Conservation (phyloP, 2,888 invertebrate species). For the Itoplectis maculator region DNA sequence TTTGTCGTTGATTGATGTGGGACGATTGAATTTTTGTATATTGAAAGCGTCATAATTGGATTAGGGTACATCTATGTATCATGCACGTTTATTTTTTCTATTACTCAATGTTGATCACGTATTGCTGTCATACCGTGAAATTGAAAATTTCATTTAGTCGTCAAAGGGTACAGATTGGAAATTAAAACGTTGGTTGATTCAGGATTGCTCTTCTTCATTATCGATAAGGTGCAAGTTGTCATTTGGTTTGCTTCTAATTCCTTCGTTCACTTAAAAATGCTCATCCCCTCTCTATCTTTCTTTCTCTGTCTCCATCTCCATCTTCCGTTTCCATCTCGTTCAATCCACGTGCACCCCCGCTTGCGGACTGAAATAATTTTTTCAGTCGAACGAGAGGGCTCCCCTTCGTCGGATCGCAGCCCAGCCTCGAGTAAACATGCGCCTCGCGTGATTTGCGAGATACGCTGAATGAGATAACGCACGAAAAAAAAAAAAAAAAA, state of each 20-base stretch:
- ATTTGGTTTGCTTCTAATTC: not conserved
- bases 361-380: conserved; percentile 48
- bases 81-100: not conserved
- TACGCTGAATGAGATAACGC: conserved; percentile 48
- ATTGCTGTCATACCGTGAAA: not conserved
- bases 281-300: not conserved
- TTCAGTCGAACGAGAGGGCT: conserved; percentile 33
- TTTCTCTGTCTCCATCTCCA: conserved; percentile 8
- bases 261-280: not conserved
- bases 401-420: conserved; percentile 22
- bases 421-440: conserved; percentile 26
- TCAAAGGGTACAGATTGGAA: not conserved
- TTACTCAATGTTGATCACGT: not conserved
- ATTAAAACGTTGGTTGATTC: not conserved
- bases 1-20: not conserved
- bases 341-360: conserved; percentile 31
- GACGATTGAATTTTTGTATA: not conserved
- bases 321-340: not conserved
- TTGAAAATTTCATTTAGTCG: not conserved
- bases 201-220: not conserved
- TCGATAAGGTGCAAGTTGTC: not conserved
- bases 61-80: not conserved
- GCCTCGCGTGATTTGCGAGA: conserved; percentile 7
- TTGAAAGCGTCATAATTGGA: not conserved
- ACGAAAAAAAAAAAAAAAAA: conserved; percentile 28